Evolutionary conservation across 2,113 vertebrate genomes (phyloP), one percentile per base, ranked within the genome.

Genomic region (Panurus biarmicus): DNA sequence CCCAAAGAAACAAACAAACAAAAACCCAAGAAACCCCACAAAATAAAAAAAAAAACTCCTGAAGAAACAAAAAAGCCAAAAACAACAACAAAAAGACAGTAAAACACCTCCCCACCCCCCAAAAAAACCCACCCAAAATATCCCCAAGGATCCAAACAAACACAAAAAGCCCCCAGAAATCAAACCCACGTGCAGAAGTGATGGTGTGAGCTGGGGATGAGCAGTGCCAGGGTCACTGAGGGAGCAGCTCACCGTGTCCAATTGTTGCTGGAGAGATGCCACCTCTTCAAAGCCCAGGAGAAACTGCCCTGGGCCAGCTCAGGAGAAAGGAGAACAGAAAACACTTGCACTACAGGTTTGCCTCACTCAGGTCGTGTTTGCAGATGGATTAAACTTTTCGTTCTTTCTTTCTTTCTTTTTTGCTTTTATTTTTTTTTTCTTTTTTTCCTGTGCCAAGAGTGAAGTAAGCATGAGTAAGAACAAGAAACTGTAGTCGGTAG

Each of bases 181-280:
- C 44, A 44, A 80, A 31, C 4, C 14, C 40, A 12, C 0, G 0
- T 12, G 42, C 17, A 70, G 33, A 29, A 9, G 8, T 11, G 57
- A 21, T 29, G 0, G 5, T 47, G 61, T 20, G 71, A 77, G 69
- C 31, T 26, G 36, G 15, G 60, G 15, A 16, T 47, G 51, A 57
- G 12, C 44, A 19, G 28, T 53, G 58, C 4, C 10, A 5, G 14
- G 4, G 26, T 22, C 44, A 6, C 14, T 5, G 42, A 26, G 23
- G 25, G 61, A 29, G 8, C 48, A 67, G 83, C 21, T 62, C 64
- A 22, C 21, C 7, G 40, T 11, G 24, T 42, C 21, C 58, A 36
- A 36, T 0, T 65, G 44, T 10, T 57, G 23, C 28, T 45, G 77
- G 23, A 71, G 60, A 12, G 29, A 33, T 2, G 4, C 3, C 26